Conservation (phyloP, 2,888 invertebrate species). For the Auanema sp. region DNA sequence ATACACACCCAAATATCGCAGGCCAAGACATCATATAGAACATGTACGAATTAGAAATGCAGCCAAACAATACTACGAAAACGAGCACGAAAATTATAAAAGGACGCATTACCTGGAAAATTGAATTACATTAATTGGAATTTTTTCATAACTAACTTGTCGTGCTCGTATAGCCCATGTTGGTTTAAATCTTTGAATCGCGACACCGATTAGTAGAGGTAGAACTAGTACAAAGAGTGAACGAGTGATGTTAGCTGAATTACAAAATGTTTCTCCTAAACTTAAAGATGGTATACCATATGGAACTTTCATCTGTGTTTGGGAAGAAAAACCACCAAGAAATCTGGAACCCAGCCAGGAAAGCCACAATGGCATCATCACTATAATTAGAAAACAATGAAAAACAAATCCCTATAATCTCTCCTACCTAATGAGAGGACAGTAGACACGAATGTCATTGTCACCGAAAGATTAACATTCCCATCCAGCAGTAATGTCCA, state of each 20-base stretch:
- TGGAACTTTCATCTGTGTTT: conserved; percentile 38
- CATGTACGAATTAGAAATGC: conserved; percentile 67
- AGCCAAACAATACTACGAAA: conserved; percentile 66
- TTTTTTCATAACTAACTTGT: conserved; percentile 39
- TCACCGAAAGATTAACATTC: conserved; percentile 87
- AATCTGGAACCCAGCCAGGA: conserved; percentile 66
- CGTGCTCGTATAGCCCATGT: conserved; percentile 63
- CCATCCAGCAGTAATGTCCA: conserved; percentile 90
- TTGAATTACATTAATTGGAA: not conserved
- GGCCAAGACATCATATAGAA: conserved; percentile 65
- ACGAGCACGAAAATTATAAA: conserved; percentile 66
- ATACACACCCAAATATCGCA: conserved; percentile 52
- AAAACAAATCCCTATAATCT: conserved; percentile 37
- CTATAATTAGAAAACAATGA: conserved; percentile 54
- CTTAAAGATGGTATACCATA: conserved; percentile 16
- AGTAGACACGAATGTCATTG: conserved; percentile 91
- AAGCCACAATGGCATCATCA: conserved; percentile 69
- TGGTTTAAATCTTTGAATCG: conserved; percentile 64
- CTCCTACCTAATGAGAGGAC: conserved; percentile 78
- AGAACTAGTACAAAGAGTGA: conserved; percentile 67
- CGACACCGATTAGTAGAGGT: conserved; percentile 67
- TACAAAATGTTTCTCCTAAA: not conserved
- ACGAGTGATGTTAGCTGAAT: conserved; percentile 29
- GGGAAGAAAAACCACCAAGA: conserved; percentile 51
- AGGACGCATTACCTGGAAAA: conserved; percentile 61